Percentiles rank a stretch among this genome's conserved stretches.
These are phyloP conservation scores for Drosophila burlai DNA, from an alignment of 1,140 invertebrate species.

Conservation along the genomic window DNA sequence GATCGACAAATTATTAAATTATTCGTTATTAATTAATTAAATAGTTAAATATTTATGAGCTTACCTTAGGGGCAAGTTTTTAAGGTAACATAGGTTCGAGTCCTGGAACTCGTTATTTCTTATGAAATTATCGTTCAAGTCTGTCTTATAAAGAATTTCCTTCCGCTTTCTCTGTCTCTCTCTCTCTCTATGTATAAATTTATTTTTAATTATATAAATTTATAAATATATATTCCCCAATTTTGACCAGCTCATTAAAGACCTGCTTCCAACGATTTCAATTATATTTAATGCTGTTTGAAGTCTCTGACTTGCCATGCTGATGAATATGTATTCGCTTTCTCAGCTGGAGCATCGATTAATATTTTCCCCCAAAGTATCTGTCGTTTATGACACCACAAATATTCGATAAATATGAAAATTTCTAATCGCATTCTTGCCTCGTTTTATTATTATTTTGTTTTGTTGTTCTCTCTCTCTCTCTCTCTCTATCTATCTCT, in stretches of 20 bases:
- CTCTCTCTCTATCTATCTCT: too few species aligned
- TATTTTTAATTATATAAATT: too few species aligned
- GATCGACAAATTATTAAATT: background rate
- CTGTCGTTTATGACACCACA: slow-evolving; percentile 6
- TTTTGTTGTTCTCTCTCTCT: background rate
- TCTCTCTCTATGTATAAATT: too few species aligned
- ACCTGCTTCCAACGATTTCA: too few species aligned
- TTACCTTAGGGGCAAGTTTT: background rate
- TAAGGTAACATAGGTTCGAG: background rate
- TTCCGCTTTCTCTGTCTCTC: too few species aligned
- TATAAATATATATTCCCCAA: too few species aligned
- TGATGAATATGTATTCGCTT: background rate
- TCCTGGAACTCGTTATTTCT: too few species aligned
- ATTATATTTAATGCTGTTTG: background rate
- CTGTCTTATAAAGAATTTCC: too few species aligned
- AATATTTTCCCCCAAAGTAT: slow-evolving; percentile 1
- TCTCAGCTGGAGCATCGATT: background rate
- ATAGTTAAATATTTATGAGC: background rate
- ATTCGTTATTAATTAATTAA: background rate
- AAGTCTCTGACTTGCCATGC: background rate
- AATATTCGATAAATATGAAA: slow-evolving; percentile 39
- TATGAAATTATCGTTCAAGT: too few species aligned
- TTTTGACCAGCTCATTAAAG: too few species aligned
- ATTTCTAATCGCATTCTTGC: slow-evolving; percentile 23
- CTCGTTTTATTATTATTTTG: slow-evolving; percentile 1